A percentile compares a stretch with the other conserved stretches of the same genome.
Conservation (phyloP, 1,140 invertebrate genomes). For the Laupala kohalensis region DNA sequence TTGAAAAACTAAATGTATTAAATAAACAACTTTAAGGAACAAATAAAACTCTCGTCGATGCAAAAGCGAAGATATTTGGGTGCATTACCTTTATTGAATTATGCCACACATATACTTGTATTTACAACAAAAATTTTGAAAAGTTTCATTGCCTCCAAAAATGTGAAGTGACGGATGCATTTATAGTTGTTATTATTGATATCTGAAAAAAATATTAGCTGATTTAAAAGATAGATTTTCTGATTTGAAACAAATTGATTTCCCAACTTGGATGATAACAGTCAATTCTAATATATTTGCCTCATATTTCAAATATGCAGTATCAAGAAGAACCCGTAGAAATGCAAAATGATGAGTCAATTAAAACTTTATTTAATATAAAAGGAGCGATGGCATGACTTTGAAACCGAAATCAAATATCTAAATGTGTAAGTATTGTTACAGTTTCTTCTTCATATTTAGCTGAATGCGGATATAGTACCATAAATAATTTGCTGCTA, state of each 20-base stretch:
- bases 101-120: not conserved
- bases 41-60: constrained; percentile 18
- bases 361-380: constrained; percentile 1
- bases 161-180: not conserved
- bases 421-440: constrained; percentile 17
- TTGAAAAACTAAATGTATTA: constrained; percentile 18
- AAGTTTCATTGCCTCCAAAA: not conserved
- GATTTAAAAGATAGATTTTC: not conserved
- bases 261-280: not conserved
- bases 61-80: constrained; percentile 18
- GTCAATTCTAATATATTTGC: not conserved
- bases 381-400: constrained; percentile 17
- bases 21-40: constrained; percentile 19
- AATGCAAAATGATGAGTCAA: not conserved
- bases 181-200: not conserved
- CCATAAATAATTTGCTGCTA: constrained; percentile 18
- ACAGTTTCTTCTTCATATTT: constrained; percentile 11
- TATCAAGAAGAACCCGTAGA: not conserved
- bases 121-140: not conserved
- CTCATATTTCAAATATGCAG: constrained; percentile 1
- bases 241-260: constrained; percentile 1
- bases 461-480: constrained; percentile 20
- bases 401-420: constrained; percentile 19
- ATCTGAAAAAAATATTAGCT: constrained; percentile 6
- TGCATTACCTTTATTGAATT: constrained; percentile 10